phyloP scores from a whole-genome alignment of 2,888 invertebrate genomes.

The Clostera curtula region DNA sequence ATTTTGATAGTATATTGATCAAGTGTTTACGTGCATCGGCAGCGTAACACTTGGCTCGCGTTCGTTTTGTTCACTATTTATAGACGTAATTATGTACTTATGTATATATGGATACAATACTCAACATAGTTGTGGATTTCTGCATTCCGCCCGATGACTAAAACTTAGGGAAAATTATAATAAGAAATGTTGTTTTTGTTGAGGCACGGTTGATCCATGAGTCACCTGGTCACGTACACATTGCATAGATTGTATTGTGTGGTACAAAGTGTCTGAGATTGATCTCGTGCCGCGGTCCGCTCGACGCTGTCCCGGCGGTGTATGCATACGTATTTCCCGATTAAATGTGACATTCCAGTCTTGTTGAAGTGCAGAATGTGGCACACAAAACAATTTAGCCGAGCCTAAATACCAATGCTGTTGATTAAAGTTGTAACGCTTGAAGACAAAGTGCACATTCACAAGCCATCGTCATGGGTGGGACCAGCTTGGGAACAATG shows the following conservation, averaged over 20 bases:
- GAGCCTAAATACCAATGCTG: too few relatives aligned
- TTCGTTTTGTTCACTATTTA: constrained; percentile 59
- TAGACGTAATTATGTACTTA: constrained; percentile 61
- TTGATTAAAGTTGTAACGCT: constrained; percentile 5
- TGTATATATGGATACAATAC: constrained; percentile 73
- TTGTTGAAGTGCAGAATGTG: constrained; percentile 62
- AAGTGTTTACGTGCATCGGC: too few relatives aligned
- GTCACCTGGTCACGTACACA: constrained; percentile 45
- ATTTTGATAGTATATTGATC: constrained; percentile 39
- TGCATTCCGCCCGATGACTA: constrained; percentile 76
- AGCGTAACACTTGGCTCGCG: too few relatives aligned
- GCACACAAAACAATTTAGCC: too few relatives aligned
- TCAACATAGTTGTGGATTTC: constrained; percentile 76
- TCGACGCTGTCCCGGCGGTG: constrained; percentile 35
- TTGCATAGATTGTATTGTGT: constrained; percentile 31
- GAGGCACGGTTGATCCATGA: constrained; percentile 40
- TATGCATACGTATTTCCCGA: constrained; percentile 56
- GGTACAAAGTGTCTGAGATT: constrained; percentile 27
- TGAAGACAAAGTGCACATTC: constrained; percentile 46
- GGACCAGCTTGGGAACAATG: constrained; percentile 75
- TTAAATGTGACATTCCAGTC: constrained; percentile 72
- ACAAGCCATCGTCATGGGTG: constrained; percentile 74
- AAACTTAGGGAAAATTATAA: constrained; percentile 65
- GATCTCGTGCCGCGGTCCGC: constrained; percentile 41
- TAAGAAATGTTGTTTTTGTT: constrained; percentile 52